A percentile compares a stretch with the other conserved stretches of the same genome.
Conservation (phyloP, 1,140 invertebrate species). For the Drosophila pallidifrons region DNA sequence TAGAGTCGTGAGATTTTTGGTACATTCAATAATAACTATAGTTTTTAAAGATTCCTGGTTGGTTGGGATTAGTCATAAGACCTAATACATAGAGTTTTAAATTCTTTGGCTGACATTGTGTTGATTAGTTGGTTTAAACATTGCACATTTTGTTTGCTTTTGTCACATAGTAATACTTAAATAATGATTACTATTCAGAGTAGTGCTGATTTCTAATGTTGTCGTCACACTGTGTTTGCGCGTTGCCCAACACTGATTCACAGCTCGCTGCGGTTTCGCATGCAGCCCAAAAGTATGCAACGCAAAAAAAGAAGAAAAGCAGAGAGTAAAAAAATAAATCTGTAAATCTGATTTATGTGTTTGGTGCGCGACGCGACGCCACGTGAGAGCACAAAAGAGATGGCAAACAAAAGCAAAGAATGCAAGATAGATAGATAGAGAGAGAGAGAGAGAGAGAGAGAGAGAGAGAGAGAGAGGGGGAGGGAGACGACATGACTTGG, state of each 20-base stretch:
- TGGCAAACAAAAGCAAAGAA: neutral
- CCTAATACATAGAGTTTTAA: no score
- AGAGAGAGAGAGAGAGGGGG: neutral
- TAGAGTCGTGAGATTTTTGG: no score
- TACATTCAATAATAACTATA: no score
- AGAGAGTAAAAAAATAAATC: slow-evolving; percentile 36
- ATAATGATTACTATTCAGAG: no score
- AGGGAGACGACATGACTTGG: slow-evolving; percentile 17
- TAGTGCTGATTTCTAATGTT: no score
- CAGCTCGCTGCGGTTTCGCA: slow-evolving; percentile 19
- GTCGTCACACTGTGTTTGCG: no score
- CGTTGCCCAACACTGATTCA: neutral
- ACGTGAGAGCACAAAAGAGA: slow-evolving; percentile 29
- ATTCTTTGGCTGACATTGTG: no score
- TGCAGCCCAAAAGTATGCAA: slow-evolving; percentile 61
- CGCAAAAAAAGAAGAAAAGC: slow-evolving; percentile 16
- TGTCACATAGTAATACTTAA: no score
- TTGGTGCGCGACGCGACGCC: slow-evolving; percentile 33
- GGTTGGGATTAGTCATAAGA: no score
- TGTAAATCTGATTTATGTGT: slow-evolving; percentile 67
- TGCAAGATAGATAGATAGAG: neutral
- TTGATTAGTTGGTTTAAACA: no score
- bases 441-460: slow-evolving; percentile 5
- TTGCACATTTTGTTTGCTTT: no score
- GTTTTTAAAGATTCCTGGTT: no score